Percentiles rank a stretch among this genome's conserved stretches.
Evolutionary conservation across 2,797 vertebrate species (phyloP).

Genomic region (Pangasius krempfi): DNA sequence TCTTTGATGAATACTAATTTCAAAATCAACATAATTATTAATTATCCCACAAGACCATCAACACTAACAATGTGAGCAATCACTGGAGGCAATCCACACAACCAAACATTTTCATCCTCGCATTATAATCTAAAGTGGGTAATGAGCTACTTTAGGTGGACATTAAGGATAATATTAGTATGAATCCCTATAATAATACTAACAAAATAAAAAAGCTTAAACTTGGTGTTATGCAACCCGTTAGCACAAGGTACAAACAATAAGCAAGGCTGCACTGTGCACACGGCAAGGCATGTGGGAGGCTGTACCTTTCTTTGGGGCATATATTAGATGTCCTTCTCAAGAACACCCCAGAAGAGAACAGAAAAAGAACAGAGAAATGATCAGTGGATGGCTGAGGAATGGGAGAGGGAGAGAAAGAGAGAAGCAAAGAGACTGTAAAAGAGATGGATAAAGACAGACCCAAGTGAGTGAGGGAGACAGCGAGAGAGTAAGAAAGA

Average conservation of each 20-base stretch:
- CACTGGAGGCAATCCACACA: slow-evolving; percentile 9
- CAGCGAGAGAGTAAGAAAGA: slow-evolving; percentile 29
- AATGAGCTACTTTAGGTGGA: neutral
- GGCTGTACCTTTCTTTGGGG: slow-evolving; percentile 92
- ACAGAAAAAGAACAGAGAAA: slow-evolving; percentile 78
- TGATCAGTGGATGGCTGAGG: slow-evolving; percentile 82
- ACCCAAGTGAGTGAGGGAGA: slow-evolving; percentile 46
- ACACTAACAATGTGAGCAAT: slow-evolving; percentile 1
- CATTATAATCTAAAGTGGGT: neutral
- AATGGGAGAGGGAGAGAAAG: slow-evolving; percentile 46
- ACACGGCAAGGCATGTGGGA: slow-evolving; percentile 50
- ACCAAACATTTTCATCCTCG: slow-evolving; percentile 7
- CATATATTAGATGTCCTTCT: slow-evolving; percentile 93
- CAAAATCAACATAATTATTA: neutral
- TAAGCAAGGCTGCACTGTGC: slow-evolving; percentile 41
- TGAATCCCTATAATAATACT: neutral
- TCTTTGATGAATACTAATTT: neutral
- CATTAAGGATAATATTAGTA: slow-evolving; percentile 32
- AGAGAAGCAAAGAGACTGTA: slow-evolving; percentile 41
- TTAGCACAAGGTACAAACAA: slow-evolving; percentile 36
- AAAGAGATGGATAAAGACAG: slow-evolving; percentile 62
- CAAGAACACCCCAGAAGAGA: slow-evolving; percentile 81
- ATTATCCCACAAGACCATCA: neutral
- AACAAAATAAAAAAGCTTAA: neutral
- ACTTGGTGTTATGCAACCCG: slow-evolving; percentile 44